phyloP scores from a whole-genome alignment of 2,113 vertebrate species.

The Coregonus clupeaformis region DNA sequence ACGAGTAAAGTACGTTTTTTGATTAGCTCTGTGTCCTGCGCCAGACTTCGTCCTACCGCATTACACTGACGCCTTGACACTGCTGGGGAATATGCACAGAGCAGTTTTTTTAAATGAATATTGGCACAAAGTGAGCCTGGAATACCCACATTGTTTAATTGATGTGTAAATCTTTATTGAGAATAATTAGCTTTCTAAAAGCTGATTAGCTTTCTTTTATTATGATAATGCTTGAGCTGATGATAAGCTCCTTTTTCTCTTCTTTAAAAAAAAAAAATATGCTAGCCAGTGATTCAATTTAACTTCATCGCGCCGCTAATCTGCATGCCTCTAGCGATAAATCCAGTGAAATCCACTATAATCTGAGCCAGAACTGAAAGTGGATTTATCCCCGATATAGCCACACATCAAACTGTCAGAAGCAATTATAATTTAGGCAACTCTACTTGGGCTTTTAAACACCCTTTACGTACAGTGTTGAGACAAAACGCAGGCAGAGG shows the following conservation, averaged over 20 bases:
- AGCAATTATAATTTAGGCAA: slow-evolving; percentile 79
- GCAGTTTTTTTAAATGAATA: slow-evolving; percentile 7
- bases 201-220: slow-evolving; percentile 72
- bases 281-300: slow-evolving; percentile 70
- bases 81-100: not conserved
- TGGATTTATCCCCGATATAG: slow-evolving; percentile 74
- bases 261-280: slow-evolving; percentile 55
- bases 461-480: slow-evolving; percentile 48
- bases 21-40: no score
- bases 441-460: slow-evolving; percentile 55
- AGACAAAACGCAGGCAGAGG: slow-evolving; percentile 20
- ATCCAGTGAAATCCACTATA: no score
- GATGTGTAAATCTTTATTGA: slow-evolving; percentile 67
- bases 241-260: slow-evolving; percentile 60
- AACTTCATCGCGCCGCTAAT: no score
- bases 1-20: no score
- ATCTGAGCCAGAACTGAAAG: slow-evolving; percentile 79
- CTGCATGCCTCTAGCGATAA: no score
- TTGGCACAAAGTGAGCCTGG: slow-evolving; percentile 33
- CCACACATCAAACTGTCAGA: slow-evolving; percentile 82
- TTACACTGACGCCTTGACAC: no score
- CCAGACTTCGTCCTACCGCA: no score
- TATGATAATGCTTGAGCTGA: slow-evolving; percentile 63
- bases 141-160: slow-evolving; percentile 62
- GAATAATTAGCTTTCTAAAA: slow-evolving; percentile 75